Base-by-base conservation (phyloP, 1,140 invertebrate species). In the Drosophila lacteicornis region DNA sequence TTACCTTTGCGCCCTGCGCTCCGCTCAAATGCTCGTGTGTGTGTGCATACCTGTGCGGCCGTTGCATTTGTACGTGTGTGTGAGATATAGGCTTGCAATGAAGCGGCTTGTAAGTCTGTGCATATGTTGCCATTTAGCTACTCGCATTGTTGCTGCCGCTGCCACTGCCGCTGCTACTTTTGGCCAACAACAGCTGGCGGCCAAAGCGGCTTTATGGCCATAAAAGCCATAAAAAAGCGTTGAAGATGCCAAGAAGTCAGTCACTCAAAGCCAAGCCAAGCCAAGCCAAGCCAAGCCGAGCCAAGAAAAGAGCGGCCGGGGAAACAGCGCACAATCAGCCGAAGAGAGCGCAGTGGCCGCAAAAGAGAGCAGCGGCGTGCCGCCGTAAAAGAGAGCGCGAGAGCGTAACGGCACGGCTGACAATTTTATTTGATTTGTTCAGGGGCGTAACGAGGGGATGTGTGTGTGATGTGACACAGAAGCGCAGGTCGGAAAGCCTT, bases 141-240 rank as follows among this genome's bases (percentile, higher is more conserved):
- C 27, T 42, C 45, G 46, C 57, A 25, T 43, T 75, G 33, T 50
- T 60, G 43, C 45, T 80, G 63, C 25, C 19, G 1, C 19, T 19
- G 19, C 19, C 65, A 69, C 66, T 83, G 68, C 75, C 75, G 69
- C 59, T 70, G 51, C 22, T 68, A 73, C 59, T 75, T 83, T 82
- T 80, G 80, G 59, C 59, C 62, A 67, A 79, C 50, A 80, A 88
- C 83, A 83, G 84, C 83, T 87, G 82, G 82, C 82, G 74, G 83
- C 70, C 80, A 66, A 82, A 82, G 74, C 84, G 66, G 81, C 81
- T 88, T 87, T 90, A 81, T 84, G 78, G 71, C 73, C 81, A 84
- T 79, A 80, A 87, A 87, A 87, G 82, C 83, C 83, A 86, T 86
- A 86, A 90, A 90, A 86, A 87, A 87, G 68, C 80, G 76, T 80